Evolutionary conservation across 2,888 invertebrate species (phyloP).

Genomic region (Baccha elongata): DNA sequence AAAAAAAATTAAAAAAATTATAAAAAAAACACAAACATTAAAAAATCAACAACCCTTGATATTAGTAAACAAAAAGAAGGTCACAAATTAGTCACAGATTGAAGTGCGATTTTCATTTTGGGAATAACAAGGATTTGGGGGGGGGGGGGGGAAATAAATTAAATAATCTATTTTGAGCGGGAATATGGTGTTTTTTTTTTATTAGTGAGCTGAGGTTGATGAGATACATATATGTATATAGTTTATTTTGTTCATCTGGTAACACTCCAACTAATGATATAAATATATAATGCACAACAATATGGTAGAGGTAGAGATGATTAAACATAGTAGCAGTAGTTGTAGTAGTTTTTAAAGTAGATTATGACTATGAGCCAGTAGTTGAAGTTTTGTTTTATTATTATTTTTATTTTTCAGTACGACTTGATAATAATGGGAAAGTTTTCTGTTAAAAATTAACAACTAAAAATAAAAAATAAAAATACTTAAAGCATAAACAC

Average conservation of each 20-base stretch:
- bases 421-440: constrained; percentile 44
- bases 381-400: constrained; percentile 5
- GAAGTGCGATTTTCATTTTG: constrained; percentile 7
- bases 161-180: constrained; percentile 25
- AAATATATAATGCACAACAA: constrained; percentile 60
- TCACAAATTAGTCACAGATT: constrained; percentile 25
- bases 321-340: constrained; percentile 60
- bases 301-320: constrained; percentile 69
- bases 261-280: constrained; percentile 67
- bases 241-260: constrained; percentile 38
- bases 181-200: constrained; percentile 16
- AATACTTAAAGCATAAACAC: constrained; percentile 3
- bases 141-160: constrained; percentile 1
- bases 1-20: constrained; percentile 14
- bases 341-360: constrained; percentile 53
- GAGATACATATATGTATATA: no score
- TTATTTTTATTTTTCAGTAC: constrained; percentile 26
- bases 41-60: constrained; percentile 10
- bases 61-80: constrained; percentile 37
- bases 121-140: no score
- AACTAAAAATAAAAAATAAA: not conserved
- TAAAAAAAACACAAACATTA: not conserved
- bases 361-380: constrained; percentile 62
- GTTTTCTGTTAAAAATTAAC: not conserved
- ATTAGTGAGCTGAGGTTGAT: constrained; percentile 53